Conservation (phyloP, 2,888 invertebrate genomes). For the Ferrisia virgata region DNA sequence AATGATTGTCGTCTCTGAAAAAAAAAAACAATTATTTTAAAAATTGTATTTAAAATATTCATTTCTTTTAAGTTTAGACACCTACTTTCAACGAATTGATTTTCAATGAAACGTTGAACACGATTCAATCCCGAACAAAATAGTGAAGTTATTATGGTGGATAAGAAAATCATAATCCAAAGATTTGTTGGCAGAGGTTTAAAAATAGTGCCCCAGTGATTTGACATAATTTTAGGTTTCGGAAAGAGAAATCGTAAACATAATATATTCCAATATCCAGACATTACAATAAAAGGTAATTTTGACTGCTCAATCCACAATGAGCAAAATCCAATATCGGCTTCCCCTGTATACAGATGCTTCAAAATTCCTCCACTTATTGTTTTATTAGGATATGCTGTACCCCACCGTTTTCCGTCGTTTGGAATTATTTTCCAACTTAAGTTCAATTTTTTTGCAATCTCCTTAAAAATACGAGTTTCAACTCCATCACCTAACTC, state of each 20-base stretch:
- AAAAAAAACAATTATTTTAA: too few relatives aligned
- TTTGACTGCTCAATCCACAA: conserved; percentile 47
- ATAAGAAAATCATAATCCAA: conserved; percentile 46
- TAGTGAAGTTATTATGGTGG: conserved; percentile 20
- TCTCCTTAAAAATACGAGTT: conserved; percentile 47
- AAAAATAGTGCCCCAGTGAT: conserved; percentile 47
- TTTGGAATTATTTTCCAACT: conserved; percentile 35
- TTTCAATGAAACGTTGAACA: not conserved
- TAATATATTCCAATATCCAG: conserved; percentile 45
- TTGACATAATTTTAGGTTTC: conserved; percentile 42
- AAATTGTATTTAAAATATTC: not conserved
- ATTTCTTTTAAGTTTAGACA: not conserved
- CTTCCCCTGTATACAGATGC: conserved; percentile 13
- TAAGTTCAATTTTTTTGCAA: conserved; percentile 45
- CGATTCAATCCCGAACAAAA: not conserved
- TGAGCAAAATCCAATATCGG: conserved; percentile 47
- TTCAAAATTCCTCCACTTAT: conserved; percentile 46
- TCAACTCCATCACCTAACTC: conserved; percentile 47
- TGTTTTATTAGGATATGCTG: conserved; percentile 43
- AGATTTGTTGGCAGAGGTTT: conserved; percentile 46
- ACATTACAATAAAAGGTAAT: conserved; percentile 40
- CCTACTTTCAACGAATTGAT: not conserved
- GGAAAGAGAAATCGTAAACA: conserved; percentile 48
- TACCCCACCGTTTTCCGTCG: conserved; percentile 47
- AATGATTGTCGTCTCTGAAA: not conserved